Evolutionary conservation across 1,140 invertebrate genomes (phyloP), one percentile per base, ranked within the genome.

Genomic region (Phymorhynchus buccinoides): DNA sequence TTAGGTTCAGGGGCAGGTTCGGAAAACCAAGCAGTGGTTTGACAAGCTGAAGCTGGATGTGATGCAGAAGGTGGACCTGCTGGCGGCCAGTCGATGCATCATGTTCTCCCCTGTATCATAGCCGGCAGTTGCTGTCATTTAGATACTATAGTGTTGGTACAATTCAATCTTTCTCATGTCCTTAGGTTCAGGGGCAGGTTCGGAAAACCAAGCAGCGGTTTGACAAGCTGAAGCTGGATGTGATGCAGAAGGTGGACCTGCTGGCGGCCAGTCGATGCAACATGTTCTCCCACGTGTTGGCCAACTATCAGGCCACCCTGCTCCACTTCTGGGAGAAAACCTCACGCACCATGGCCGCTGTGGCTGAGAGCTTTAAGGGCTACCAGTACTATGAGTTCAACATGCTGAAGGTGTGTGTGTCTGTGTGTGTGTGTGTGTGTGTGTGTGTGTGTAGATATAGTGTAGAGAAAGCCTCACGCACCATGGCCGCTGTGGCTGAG

Each of bases 61-160:
- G 86, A 95, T 99, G 86, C 98, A 99, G 94, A 99, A 99, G 95
- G 97, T 99, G 88, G 99, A 99, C 94, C 94, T 99, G 37, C 93
- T 99, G 82, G 98, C 98, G 30, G 98, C 98, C 4, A 98, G 98
- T 52, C 94, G 98, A 85, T 93, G 98, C 92, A 99, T 99, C 93
- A 98, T 99, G 97, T 98, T 99, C 94, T 99, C 97, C 27, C 97
- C 99, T 94, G 97, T 97, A n/a, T n/a, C n/a, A n/a, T n/a, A n/a
- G n/a, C n/a, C n/a, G n/a, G n/a, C n/a, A n/a, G n/a, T n/a, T n/a
- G n/a, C n/a, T n/a, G n/a, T n/a, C n/a, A n/a, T n/a, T n/a, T n/a
- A n/a, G n/a, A n/a, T n/a, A n/a, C n/a, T n/a, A n/a, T n/a, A n/a
- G n/a, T n/a, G n/a, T n/a, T n/a, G n/a, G n/a, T n/a, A n/a, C n/a